Conservation (phyloP, 2,888 invertebrate genomes). For the Desoria tigrina region DNA sequence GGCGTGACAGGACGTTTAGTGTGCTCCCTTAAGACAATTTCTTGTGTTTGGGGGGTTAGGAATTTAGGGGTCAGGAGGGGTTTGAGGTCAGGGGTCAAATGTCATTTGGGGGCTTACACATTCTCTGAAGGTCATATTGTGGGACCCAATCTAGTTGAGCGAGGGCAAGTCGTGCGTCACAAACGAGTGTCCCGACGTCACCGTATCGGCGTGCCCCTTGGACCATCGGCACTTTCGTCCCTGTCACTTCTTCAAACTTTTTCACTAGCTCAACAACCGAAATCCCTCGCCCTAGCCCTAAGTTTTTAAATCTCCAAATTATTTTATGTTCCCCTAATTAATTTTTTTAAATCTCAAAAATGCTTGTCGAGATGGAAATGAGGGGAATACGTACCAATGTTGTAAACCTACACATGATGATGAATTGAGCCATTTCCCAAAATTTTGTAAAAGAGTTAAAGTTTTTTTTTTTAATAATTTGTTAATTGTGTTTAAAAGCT, state of each 20-base stretch:
- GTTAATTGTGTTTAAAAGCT: too few species aligned
- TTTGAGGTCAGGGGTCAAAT: constrained; percentile 1
- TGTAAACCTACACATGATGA: constrained; percentile 12
- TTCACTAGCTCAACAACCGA: constrained; percentile 63
- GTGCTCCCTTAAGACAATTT: too few species aligned
- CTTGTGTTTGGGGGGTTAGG: too few species aligned
- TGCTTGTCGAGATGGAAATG: not conserved
- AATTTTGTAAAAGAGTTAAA: not conserved
- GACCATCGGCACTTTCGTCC: constrained; percentile 58
- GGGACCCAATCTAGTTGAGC: constrained; percentile 55
- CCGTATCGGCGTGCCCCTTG: constrained; percentile 60
- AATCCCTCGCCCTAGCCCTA: constrained; percentile 60
- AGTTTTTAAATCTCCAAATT: not conserved
- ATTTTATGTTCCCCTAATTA: not conserved
- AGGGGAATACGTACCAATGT: constrained; percentile 14
- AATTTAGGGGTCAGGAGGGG: too few species aligned
- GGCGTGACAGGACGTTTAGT: too few species aligned
- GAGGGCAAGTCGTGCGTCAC: constrained; percentile 54
- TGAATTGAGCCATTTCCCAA: not conserved
- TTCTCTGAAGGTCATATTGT: constrained; percentile 52
- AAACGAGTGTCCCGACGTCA: constrained; percentile 59
- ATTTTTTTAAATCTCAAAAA: not conserved
- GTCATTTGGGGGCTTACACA: constrained; percentile 54
- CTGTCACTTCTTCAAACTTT: constrained; percentile 63
- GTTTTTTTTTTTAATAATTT: too few species aligned